A percentile compares a stretch with the other conserved stretches of the same genome.
Conservation (phyloP, 2,888 invertebrate genomes). For the Meganola albula region DNA sequence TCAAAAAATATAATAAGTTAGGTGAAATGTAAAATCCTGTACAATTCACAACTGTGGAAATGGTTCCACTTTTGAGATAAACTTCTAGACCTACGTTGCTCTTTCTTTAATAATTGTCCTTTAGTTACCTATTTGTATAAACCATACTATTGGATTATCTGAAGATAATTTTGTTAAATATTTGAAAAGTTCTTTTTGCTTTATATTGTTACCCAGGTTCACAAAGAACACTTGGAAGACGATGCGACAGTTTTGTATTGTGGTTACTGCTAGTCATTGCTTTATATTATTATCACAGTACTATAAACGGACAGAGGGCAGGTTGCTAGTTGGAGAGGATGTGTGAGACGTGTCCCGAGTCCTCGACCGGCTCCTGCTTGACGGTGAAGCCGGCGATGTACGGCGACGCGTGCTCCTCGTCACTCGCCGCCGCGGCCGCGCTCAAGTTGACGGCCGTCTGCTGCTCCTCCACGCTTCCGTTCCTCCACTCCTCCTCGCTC, state of each 20-base stretch:
- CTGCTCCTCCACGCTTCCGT: conserved; percentile 13
- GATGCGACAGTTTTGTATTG: neutral
- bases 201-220: neutral
- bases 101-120: too few relatives aligned
- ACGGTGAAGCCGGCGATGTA: conserved; percentile 8
- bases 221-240: neutral
- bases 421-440: conserved; percentile 16
- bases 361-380: neutral
- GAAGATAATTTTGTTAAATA: too few relatives aligned
- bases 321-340: conserved; percentile 11
- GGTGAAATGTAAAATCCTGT: too few relatives aligned
- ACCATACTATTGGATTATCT: too few relatives aligned
- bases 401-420: conserved; percentile 7
- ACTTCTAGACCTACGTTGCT: too few relatives aligned
- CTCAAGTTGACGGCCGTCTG: conserved; percentile 33
- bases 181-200: too few relatives aligned
- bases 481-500: conserved; percentile 3
- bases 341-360: neutral
- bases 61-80: too few relatives aligned
- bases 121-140: too few relatives aligned
- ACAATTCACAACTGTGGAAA: too few relatives aligned
- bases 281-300: too few relatives aligned
- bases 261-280: neutral
- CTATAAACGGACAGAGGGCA: too few relatives aligned
- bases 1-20: too few relatives aligned